Base-by-base conservation (phyloP, 2,113 vertebrate genomes). In the Micronisus gabar region DNA sequence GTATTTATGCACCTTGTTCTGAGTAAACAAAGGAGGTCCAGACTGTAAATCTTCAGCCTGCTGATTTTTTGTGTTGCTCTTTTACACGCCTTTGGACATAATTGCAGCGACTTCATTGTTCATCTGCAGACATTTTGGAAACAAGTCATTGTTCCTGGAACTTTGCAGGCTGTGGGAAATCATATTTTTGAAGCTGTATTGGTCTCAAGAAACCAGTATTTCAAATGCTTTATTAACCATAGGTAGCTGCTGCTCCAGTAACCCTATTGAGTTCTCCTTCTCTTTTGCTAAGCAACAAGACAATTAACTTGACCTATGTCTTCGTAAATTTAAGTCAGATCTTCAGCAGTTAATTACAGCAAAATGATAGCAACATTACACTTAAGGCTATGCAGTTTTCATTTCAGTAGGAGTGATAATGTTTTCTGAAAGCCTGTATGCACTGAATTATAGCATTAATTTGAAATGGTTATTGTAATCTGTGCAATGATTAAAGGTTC, bases 261-360 rank as follows among this genome's bases (percentile, higher is more conserved):
- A 67, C 70, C 53, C 66, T 61, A 32, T 5, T 58, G 91, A 92
- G 70, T 45, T 79, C 47, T 78, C 41, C 40, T 43, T 55, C 50
- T 41, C 72, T 43, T 86, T 68, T 94, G 90, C 94, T 95, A 95
- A 95, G 95, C 92, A 97, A 93, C 92, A 90, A 94, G 65, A 62
- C 82, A 91, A 97, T 97, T 95, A 97, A 81, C 61, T 93, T 96
- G 94, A 95, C 89, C 93, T 32, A 34, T 79, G 73, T 40, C 86
- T 93, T 68, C 0, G 2, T 65, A 81, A 91, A 93, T 96, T 91
- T 84, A 81, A 95, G 88, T 89, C 66, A 75, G 80, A 94, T 81
- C 71, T 87, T 89, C 61, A 85, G 92, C 83, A 89, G 56, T 93
- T 95, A 96, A 95, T 95, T 94, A 85, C 65, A 72, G 66, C 32